Evolutionary conservation across 2,797 vertebrate genomes (phyloP), one percentile per base, ranked within the genome.

Genomic region (Acipenser transmontanus): DNA sequence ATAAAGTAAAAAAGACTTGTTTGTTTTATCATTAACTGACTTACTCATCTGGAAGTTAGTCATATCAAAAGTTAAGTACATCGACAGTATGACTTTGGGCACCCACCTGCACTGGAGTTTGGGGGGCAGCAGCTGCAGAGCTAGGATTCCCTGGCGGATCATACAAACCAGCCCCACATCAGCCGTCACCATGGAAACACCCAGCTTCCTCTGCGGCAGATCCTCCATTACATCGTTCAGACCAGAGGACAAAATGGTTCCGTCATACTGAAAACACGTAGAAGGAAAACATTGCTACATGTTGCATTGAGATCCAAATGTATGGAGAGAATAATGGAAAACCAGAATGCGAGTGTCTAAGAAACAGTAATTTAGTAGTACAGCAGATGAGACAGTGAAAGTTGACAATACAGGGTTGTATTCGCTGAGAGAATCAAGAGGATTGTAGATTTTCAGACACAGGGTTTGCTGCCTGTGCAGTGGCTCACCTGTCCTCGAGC

Each of bases 111-210:
- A 1, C 93, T 95, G 77, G 96, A 98, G 84, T 99, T 98, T 34
- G 93, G 89, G 89, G 5, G 97, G 96, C 70, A 99, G 88, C 72
- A 99, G 75, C 80, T 99, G 97, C 66, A 99, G 88, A 0, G 96
- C 96, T 61, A 99, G 82, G 79, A 98, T 97, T 7, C 96, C 96
- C 69, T 98, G 95, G 11, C 96, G 92, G 7, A 99, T 93, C 96
- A 98, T 98, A 84, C 93, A 98, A 86, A 99, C 93, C 47, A 99
- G 89, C 5, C 96, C 95, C 67, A 98, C 91, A 1, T 99, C 97
- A 3, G 95, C 92, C 1, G 96, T 94, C 71, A 98, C 95, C 89
- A 99, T 91, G 66, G 95, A 95, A 72, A 98, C 79, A 0, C 87
- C 88, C 68, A 86, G 83, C 74, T 93, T 95, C 74, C 87, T 89